Evolutionary conservation across 2,113 vertebrate genomes (phyloP).

Genomic region (Ciconia stormi): DNA sequence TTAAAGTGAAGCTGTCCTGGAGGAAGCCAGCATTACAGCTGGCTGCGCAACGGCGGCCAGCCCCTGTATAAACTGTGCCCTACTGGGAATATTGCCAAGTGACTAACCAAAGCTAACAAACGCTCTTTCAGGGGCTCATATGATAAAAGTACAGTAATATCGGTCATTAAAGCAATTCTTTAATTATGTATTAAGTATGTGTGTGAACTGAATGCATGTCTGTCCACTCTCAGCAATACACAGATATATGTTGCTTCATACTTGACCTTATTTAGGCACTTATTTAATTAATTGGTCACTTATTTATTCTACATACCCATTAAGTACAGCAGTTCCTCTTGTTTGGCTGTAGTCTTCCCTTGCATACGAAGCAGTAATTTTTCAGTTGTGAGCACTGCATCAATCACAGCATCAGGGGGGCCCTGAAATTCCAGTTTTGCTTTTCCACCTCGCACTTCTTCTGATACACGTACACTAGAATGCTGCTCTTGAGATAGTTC

Average conservation of each 20-base stretch:
- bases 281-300: neutral
- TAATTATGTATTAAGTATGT: too few relatives aligned
- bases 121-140: neutral
- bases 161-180: neutral
- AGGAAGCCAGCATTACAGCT: neutral
- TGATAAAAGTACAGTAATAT: neutral
- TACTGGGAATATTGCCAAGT: neutral
- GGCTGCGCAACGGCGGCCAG: neutral
- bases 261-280: neutral
- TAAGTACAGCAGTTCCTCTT: slow-evolving; percentile 40
- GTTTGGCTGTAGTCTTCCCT: slow-evolving; percentile 49
- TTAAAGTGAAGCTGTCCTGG: neutral
- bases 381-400: slow-evolving; percentile 72
- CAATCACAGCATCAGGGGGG: neutral
- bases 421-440: slow-evolving; percentile 73
- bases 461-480: slow-evolving; percentile 41
- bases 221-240: neutral
- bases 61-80: neutral
- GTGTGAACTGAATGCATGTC: neutral
- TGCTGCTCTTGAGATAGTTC: slow-evolving; percentile 32
- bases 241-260: neutral
- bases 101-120: neutral
- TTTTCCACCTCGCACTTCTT: slow-evolving; percentile 57
- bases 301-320: slow-evolving; percentile 64
- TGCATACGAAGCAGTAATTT: slow-evolving; percentile 76